These are phyloP conservation scores for Mamestra configurata DNA, from an alignment of 1,140 invertebrate genomes.

Conservation along the genomic window DNA sequence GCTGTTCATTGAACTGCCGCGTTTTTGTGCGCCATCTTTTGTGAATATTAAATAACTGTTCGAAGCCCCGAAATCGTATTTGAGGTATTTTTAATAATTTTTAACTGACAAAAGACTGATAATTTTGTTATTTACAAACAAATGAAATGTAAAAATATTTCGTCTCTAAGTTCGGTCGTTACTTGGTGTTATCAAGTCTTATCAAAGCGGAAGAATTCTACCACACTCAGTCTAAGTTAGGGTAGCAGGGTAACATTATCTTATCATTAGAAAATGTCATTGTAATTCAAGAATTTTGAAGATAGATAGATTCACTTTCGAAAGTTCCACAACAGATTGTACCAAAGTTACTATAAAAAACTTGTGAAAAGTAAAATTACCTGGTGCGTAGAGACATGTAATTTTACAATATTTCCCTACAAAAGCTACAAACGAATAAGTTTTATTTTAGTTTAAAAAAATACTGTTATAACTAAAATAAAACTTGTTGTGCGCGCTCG, in stretches of 20 bases:
- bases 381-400: no score
- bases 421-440: no score
- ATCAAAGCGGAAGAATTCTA: conserved; percentile 6
- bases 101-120: no score
- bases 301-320: not conserved
- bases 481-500: not conserved
- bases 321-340: not conserved
- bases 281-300: not conserved
- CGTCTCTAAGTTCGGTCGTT: not conserved
- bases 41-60: conserved; percentile 45
- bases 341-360: no score
- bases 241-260: not conserved
- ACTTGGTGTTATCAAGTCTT: not conserved
- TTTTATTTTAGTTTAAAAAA: no score
- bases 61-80: not conserved
- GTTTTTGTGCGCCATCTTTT: conserved; percentile 28
- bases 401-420: no score
- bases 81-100: not conserved
- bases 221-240: not conserved
- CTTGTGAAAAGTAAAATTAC: no score
- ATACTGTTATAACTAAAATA: not conserved
- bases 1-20: conserved; percentile 29
- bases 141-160: not conserved
- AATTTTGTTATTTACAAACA: not conserved
- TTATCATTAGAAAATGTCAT: not conserved